A percentile compares a stretch with the other conserved stretches of the same genome.
Conservation (phyloP, 2,113 vertebrate genomes). For the Calidris pugnax region DNA sequence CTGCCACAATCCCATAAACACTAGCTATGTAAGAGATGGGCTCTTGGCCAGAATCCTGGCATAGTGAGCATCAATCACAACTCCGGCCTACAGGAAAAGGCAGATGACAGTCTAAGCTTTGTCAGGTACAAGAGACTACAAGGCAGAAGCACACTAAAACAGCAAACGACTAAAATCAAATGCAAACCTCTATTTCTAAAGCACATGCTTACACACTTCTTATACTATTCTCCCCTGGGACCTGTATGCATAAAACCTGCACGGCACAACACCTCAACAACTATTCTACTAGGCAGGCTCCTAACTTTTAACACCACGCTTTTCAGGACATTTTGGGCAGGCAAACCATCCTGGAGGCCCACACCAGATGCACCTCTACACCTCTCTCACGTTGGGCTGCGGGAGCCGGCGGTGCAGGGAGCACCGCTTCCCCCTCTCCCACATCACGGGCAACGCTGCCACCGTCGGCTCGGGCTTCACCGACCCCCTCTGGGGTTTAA, state of each 20-base stretch:
- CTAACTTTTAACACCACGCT: not conserved
- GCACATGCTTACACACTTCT: accelerated
- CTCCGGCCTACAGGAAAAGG: accelerated
- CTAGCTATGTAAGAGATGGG: accelerated
- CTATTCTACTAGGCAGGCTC: accelerated
- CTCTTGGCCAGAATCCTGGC: accelerated
- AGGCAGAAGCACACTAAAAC: not conserved
- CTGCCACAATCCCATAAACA: not conserved
- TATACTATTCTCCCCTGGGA: accelerated
- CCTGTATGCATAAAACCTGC: accelerated
- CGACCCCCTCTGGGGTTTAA: not conserved
- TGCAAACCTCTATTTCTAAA: not conserved
- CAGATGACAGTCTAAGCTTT: not conserved
- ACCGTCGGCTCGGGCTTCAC: not conserved
- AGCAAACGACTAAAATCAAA: accelerated
- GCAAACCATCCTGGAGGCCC: accelerated
- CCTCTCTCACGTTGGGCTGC: accelerated
- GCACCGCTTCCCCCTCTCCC: not conserved
- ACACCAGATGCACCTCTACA: accelerated
- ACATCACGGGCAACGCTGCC: not conserved
- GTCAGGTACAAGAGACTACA: accelerated
- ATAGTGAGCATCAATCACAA: accelerated
- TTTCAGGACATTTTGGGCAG: accelerated
- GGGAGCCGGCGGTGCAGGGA: no score
- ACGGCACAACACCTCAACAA: accelerated